These are phyloP conservation scores for Saturnia pavonia DNA, from an alignment of 2,888 invertebrate genomes.

Conservation along the genomic window DNA sequence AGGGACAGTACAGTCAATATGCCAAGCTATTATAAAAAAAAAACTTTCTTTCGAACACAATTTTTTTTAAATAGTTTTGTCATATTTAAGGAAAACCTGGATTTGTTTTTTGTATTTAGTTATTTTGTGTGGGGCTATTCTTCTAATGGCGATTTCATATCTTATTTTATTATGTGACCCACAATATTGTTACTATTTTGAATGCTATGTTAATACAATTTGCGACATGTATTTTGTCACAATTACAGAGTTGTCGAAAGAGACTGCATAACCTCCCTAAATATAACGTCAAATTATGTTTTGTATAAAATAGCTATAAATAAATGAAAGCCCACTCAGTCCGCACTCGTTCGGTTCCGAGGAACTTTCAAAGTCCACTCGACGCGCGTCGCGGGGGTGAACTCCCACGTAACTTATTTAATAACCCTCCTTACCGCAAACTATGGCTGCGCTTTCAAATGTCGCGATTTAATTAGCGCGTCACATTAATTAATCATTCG, in stretches of 20 bases:
- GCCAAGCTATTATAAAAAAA: too few relatives aligned
- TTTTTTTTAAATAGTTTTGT: not conserved
- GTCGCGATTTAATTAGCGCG: not conserved
- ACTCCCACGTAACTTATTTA: not conserved
- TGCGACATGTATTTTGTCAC: not conserved
- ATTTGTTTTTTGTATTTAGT: not conserved
- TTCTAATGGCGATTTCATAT: not conserved
- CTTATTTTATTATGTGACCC: too few relatives aligned
- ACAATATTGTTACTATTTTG: too few relatives aligned
- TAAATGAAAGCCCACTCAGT: not conserved
- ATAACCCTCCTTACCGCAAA: not conserved
- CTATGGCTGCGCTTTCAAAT: not conserved
- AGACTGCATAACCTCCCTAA: not conserved
- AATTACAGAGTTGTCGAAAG: not conserved
- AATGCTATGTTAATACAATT: not conserved
- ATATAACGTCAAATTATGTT: not conserved
- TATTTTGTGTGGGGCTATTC: not conserved
- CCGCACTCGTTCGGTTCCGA: not conserved
- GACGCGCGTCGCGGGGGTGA: not conserved
- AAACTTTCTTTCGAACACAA: not conserved
- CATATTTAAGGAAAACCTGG: not conserved
- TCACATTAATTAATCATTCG: not conserved
- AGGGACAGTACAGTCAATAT: too few relatives aligned
- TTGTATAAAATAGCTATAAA: conserved; percentile 1
- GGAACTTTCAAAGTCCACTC: not conserved